Evolutionary conservation across 2,888 invertebrate species (phyloP).

Genomic region (Liodrosophila aerea): DNA sequence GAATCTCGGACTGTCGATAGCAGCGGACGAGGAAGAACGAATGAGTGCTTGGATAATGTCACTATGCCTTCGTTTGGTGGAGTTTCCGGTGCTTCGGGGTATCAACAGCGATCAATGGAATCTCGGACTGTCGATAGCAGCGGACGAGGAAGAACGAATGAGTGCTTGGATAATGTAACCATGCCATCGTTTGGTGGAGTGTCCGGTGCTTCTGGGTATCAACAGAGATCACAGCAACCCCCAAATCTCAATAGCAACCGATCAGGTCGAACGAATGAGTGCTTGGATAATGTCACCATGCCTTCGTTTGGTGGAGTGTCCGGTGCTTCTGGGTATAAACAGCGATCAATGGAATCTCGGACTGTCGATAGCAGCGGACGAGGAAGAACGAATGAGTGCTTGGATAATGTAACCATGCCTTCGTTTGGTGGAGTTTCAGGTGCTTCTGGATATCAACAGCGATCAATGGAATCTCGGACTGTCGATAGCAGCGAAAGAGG

Average conservation of each 20-base stretch:
- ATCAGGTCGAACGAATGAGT: slow-evolving; percentile 2
- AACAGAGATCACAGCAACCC: too few species aligned
- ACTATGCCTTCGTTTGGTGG: neutral
- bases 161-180: slow-evolving; percentile 24
- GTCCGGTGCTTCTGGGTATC: slow-evolving; percentile 13
- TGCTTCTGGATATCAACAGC: slow-evolving; percentile 6
- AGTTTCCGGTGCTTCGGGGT: neutral
- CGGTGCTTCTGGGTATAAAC: neutral
- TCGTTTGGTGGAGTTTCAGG: slow-evolving; percentile 18
- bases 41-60: slow-evolving; percentile 4
- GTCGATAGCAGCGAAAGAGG: neutral
- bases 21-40: neutral
- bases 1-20: too few species aligned
- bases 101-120: too few species aligned
- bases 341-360: too few species aligned
- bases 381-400: neutral
- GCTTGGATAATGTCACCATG: slow-evolving; percentile 23
- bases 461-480: too few species aligned
- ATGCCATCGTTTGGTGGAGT: slow-evolving; percentile 28
- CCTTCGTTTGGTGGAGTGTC: slow-evolving; percentile 5
- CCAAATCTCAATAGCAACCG: slow-evolving; percentile 14
- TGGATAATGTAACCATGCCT: slow-evolving; percentile 31
- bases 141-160: neutral
- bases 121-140: too few species aligned
- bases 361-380: too few species aligned